Evolutionary conservation across 35 echinoderm and acorn worm genomes (phyloP).

Genomic region (Amphiura filiformis): DNA sequence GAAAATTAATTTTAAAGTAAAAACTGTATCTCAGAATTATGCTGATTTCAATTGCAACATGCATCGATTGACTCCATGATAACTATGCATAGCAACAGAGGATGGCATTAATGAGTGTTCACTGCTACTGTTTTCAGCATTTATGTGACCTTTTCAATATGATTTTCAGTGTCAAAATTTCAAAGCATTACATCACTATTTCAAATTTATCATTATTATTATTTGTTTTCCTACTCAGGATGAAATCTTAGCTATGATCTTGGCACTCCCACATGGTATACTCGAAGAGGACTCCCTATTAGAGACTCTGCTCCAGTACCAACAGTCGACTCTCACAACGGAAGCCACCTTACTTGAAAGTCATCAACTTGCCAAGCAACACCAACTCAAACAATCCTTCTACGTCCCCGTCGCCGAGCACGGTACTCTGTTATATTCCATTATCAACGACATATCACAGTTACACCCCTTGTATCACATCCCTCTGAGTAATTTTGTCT

Average conservation of each 20-base stretch:
- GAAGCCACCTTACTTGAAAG: slow-evolving; percentile 69
- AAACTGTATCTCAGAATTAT: too few species aligned
- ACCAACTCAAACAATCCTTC: slow-evolving; percentile 48
- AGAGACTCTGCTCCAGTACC: slow-evolving; percentile 44
- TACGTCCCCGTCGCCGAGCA: slow-evolving; percentile 74
- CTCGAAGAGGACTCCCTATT: slow-evolving; percentile 64
- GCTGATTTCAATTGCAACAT: too few species aligned
- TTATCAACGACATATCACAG: slow-evolving; percentile 51
- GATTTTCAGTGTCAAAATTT: too few species aligned
- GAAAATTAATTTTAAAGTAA: too few species aligned
- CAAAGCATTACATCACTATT: too few species aligned
- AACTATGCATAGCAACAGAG: too few species aligned
- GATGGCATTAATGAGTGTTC: too few species aligned
- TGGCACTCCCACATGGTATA: slow-evolving; percentile 59
- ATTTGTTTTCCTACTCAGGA: too few species aligned
- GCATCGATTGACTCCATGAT: too few species aligned
- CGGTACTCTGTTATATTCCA: slow-evolving; percentile 69
- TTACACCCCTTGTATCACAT: slow-evolving; percentile 84
- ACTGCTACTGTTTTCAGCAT: too few species aligned
- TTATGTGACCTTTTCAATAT: too few species aligned
- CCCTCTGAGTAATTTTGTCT: slow-evolving; percentile 37
- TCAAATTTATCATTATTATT: too few species aligned
- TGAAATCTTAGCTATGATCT: slow-evolving; percentile 54
- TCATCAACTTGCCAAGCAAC: slow-evolving; percentile 46
- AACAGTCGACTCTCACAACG: slow-evolving; percentile 58